Percentiles rank a stretch among this genome's conserved stretches.
These are phyloP conservation scores for Arizona elegans DNA, from an alignment of 2,113 vertebrate genomes.

Conservation along the genomic window DNA sequence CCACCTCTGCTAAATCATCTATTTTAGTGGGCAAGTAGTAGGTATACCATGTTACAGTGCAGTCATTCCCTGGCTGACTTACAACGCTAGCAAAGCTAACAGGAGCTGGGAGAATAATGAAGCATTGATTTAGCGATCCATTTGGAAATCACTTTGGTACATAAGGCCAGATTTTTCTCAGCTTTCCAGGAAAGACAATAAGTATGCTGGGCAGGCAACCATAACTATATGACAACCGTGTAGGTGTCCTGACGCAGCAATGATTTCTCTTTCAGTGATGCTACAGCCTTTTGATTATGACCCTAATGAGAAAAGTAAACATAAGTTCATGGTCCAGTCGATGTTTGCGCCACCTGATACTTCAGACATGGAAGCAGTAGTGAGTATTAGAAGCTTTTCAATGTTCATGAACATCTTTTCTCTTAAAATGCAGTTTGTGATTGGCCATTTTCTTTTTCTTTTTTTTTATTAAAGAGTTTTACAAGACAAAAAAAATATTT, in stretches of 20 bases:
- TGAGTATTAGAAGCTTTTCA: constrained; percentile 73
- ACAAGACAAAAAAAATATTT: too few species aligned
- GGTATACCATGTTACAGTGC: background rate
- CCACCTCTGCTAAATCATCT: background rate
- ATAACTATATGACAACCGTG: background rate
- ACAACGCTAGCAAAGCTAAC: background rate
- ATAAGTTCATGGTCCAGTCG: constrained; percentile 99
- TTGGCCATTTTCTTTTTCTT: background rate
- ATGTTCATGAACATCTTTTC: background rate
- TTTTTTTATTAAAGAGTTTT: too few species aligned
- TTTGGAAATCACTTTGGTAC: background rate
- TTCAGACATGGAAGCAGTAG: constrained; percentile 98
- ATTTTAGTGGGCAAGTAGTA: background rate
- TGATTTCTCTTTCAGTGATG: constrained; percentile 87
- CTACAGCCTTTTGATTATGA: constrained; percentile 99
- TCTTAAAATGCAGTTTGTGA: background rate
- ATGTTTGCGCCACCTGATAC: constrained; percentile 92
- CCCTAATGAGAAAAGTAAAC: constrained; percentile 99
- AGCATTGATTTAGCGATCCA: background rate
- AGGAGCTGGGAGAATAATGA: background rate
- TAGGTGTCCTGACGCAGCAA: constrained; percentile 32
- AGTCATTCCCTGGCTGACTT: background rate
- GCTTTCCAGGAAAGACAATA: background rate
- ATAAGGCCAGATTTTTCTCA: background rate
- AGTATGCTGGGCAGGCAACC: background rate